Evolutionary conservation across 2,888 invertebrate genomes (phyloP).

Genomic region (Caenorhabditis sp.): DNA sequence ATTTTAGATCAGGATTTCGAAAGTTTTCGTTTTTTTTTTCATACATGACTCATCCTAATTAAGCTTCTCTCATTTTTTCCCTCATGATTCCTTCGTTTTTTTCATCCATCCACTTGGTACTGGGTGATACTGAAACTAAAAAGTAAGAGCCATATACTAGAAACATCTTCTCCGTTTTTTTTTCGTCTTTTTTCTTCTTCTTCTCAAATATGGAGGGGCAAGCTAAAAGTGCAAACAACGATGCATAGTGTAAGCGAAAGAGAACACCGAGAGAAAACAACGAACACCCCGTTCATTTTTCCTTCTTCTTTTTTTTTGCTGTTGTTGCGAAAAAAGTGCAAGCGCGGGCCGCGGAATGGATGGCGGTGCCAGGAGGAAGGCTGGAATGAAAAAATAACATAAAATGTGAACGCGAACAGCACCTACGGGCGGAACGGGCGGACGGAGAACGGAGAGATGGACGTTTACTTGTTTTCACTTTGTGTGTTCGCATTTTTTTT

Average conservation of each 20-base stretch:
- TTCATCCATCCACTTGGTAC: not conserved
- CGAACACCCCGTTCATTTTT: not conserved
- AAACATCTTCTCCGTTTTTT: too few relatives aligned
- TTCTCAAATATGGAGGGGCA: not conserved
- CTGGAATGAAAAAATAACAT: not conserved
- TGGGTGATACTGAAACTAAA: not conserved
- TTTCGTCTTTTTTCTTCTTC: not conserved
- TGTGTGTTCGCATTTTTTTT: not conserved
- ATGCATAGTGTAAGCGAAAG: not conserved
- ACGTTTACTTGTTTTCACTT: not conserved
- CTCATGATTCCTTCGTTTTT: too few relatives aligned
- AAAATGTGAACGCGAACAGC: constrained; percentile 23
- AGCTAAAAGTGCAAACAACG: not conserved
- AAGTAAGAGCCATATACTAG: not conserved
- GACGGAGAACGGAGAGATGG: not conserved
- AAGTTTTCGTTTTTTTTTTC: too few relatives aligned
- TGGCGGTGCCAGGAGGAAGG: constrained; percentile 8
- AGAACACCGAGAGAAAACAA: not conserved
- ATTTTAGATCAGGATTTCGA: too few relatives aligned
- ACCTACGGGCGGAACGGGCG: constrained; percentile 7
- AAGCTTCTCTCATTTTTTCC: too few relatives aligned
- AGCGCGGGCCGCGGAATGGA: constrained; percentile 25
- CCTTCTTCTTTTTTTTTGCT: not conserved
- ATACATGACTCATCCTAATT: too few relatives aligned
- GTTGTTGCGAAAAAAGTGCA: not conserved